Evolutionary conservation across 2,797 vertebrate genomes (phyloP), one percentile per base, ranked within the genome.

Genomic region (Chelidonichthys spinosus): DNA sequence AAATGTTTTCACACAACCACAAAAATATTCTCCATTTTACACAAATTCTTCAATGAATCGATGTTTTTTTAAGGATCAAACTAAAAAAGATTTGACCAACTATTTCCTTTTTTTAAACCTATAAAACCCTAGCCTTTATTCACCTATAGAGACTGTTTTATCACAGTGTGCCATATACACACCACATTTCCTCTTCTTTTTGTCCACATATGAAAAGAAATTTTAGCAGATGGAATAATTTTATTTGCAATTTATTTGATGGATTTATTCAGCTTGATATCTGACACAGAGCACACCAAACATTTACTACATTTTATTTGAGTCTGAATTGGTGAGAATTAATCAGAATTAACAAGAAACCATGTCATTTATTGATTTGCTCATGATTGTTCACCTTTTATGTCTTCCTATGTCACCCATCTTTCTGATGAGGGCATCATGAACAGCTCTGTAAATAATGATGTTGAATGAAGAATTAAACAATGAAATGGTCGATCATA

Each of bases 381-480:
- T 33, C 8, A 18, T 3, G n/a, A 50, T 8, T 8, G 47, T 0
- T 1, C 37, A 67, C 4, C 3, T 40, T 37, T 69, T 13, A 32
- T 49, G 65, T 63, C 18, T 6, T 56, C 5, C 53, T 53, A 37
- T 74, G 8, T 50, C 54, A 8, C 49, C 49, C 50, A 2, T 50
- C 5, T 61, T 46, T 44, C 36, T 46, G 6, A 25, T 47, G 25
- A 69, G 2, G 25, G 10, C 4, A 49, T n/a, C 8, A 50, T 25
- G 18, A 50, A 52, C 50, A 44, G 35, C 2, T 7, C 49, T 56
- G 39, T 74, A 56, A 49, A 53, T 11, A 35, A 15, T n/a, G n/a
- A 64, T 53, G 18, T 67, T 15, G 60, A 61, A 43, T 49, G 18
- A 72, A 35, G 3, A 71, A 64, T 58, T 25, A 47, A 72, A 69